phyloP scores from a whole-genome alignment of 1,140 invertebrate species.

The Kradibia gibbosae region DNA sequence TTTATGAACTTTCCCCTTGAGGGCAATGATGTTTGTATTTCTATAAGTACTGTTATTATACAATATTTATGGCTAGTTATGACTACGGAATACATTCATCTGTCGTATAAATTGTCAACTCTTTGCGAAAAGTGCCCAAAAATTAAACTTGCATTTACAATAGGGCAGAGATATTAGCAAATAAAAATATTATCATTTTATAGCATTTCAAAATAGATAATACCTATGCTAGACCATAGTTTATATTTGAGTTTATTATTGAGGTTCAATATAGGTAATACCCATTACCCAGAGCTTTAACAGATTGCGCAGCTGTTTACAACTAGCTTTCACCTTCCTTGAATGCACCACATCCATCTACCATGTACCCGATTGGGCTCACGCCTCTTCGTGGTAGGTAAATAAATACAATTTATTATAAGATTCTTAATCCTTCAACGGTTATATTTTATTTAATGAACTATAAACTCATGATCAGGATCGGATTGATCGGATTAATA shows the following conservation, averaged over 20 bases:
- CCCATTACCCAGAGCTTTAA: slow-evolving; percentile 36
- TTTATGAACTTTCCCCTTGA: background rate
- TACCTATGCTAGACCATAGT: background rate
- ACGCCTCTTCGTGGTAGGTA: slow-evolving; percentile 43
- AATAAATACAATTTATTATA: slow-evolving; percentile 45
- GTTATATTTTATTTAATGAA: slow-evolving; percentile 21
- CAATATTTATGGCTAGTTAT: background rate
- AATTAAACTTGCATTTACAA: background rate
- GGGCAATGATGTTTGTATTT: background rate
- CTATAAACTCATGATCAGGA: slow-evolving; percentile 13
- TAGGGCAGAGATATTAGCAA: background rate
- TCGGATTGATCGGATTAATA: slow-evolving; percentile 26
- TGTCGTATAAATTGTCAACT: background rate
- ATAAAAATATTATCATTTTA: slow-evolving; percentile 37
- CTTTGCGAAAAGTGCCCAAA: background rate
- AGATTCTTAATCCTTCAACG: background rate
- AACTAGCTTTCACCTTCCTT: slow-evolving; percentile 47
- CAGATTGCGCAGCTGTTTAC: slow-evolving; percentile 47
- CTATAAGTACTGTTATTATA: background rate
- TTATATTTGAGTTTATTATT: slow-evolving; percentile 36
- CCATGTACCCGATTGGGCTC: slow-evolving; percentile 20
- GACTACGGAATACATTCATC: background rate
- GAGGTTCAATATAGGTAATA: slow-evolving; percentile 32
- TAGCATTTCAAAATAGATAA: slow-evolving; percentile 27
- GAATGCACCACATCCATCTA: slow-evolving; percentile 24